Evolutionary conservation across 2,888 invertebrate genomes (phyloP).

Genomic region (Dorcus hopei): DNA sequence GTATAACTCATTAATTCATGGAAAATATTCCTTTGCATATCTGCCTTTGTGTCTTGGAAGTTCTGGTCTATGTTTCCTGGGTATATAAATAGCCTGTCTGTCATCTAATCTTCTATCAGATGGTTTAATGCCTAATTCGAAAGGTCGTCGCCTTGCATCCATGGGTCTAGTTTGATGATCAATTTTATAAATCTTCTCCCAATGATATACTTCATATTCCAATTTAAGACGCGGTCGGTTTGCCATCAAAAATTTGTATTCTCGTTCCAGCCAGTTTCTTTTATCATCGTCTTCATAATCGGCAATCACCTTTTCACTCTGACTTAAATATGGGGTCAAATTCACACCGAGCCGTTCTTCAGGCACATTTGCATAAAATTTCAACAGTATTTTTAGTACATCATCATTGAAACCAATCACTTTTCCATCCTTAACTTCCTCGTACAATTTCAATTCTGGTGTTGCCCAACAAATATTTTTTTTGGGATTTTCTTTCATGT

Average conservation of each 20-base stretch:
- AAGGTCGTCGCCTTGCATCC: constrained; percentile 68
- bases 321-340: constrained; percentile 71
- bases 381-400: constrained; percentile 68
- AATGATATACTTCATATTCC: constrained; percentile 69
- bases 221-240: constrained; percentile 64
- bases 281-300: constrained; percentile 68
- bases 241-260: constrained; percentile 66
- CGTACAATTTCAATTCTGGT: constrained; percentile 69
- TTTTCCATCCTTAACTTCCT: constrained; percentile 67
- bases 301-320: constrained; percentile 58
- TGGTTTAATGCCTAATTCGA: constrained; percentile 64
- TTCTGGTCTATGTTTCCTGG: constrained; percentile 60
- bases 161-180: constrained; percentile 64
- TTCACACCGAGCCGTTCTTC: constrained; percentile 57
- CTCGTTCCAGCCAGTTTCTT: constrained; percentile 66
- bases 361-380: constrained; percentile 71
- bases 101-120: constrained; percentile 65
- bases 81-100: constrained; percentile 66
- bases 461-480: constrained; percentile 81
- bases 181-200: constrained; percentile 82
- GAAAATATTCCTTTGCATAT: constrained; percentile 68
- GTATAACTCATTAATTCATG: constrained; percentile 39
- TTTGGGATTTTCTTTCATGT: constrained; percentile 63
- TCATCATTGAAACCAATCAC: constrained; percentile 77
- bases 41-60: constrained; percentile 61